phyloP scores from a whole-genome alignment of 2,797 vertebrate genomes.

The Ciconia nigra region DNA sequence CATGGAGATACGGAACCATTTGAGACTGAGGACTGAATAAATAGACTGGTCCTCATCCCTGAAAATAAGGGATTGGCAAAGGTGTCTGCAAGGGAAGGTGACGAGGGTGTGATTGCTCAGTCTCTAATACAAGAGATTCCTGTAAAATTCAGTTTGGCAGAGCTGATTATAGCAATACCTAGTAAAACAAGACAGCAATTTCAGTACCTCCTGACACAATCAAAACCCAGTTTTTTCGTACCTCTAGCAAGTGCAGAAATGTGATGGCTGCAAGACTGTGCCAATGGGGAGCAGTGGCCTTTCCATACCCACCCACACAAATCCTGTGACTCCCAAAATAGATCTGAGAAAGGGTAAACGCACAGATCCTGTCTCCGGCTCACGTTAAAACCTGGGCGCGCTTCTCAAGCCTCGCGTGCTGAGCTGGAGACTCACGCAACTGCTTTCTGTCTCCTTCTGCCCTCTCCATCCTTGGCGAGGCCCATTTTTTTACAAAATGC shows the following conservation, averaged over 20 bases:
- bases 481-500: not conserved
- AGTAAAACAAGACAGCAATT: not conserved
- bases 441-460: not conserved
- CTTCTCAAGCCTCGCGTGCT: not conserved
- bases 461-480: not conserved
- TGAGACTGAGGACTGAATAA: not conserved
- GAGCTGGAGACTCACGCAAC: not conserved
- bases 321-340: not conserved
- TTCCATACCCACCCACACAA: not conserved
- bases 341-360: not conserved
- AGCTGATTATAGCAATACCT: not conserved
- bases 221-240: accelerated
- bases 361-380: not conserved
- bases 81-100: not conserved
- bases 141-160: not conserved
- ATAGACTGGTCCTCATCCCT: not conserved
- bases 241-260: not conserved
- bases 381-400: accelerated
- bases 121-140: not conserved
- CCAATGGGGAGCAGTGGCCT: not conserved
- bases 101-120: not conserved
- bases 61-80: not conserved
- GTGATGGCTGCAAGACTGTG: not conserved
- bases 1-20: accelerated
- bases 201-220: not conserved